These are phyloP conservation scores for Agonopterix heracliana DNA, from an alignment of 2,888 invertebrate genomes.

Conservation along the genomic window DNA sequence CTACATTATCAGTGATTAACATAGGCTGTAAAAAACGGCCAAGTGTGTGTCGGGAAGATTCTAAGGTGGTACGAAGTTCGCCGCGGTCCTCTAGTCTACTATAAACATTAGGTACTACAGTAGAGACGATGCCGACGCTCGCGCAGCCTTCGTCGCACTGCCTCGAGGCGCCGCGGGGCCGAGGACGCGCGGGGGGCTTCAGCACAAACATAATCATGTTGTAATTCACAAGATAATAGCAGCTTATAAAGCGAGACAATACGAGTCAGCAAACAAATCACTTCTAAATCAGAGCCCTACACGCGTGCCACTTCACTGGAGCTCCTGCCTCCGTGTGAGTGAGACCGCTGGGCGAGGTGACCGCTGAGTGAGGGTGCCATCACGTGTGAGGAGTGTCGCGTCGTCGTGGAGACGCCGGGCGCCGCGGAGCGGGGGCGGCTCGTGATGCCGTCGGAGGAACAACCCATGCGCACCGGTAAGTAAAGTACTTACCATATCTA, in stretches of 20 bases:
- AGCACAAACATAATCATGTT: not conserved
- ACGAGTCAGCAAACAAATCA: not conserved
- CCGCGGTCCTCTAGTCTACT: too few species aligned
- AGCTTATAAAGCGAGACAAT: slow-evolving; percentile 4
- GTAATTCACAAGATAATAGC: slow-evolving; percentile 10
- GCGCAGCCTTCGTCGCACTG: not conserved
- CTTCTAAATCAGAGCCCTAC: not conserved
- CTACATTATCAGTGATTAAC: too few species aligned
- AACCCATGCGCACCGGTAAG: not conserved
- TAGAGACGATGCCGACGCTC: not conserved
- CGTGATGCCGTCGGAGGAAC: not conserved
- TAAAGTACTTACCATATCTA: not conserved
- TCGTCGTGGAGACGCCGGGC: not conserved
- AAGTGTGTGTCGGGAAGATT: too few species aligned
- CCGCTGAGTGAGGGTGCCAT: not conserved
- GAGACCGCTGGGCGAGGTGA: not conserved
- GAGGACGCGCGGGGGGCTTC: too few species aligned
- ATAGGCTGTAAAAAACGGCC: too few species aligned
- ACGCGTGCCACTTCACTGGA: not conserved
- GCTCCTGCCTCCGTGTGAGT: not conserved
- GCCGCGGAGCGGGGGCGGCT: too few species aligned
- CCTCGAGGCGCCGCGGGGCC: slow-evolving; percentile 1
- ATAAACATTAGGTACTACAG: not conserved
- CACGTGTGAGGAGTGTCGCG: not conserved
- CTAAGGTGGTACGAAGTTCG: too few species aligned